A percentile compares a stretch with the other conserved stretches of the same genome.
Conservation (phyloP, 2,797 vertebrate genomes). For the Philypnodon macrostomus region DNA sequence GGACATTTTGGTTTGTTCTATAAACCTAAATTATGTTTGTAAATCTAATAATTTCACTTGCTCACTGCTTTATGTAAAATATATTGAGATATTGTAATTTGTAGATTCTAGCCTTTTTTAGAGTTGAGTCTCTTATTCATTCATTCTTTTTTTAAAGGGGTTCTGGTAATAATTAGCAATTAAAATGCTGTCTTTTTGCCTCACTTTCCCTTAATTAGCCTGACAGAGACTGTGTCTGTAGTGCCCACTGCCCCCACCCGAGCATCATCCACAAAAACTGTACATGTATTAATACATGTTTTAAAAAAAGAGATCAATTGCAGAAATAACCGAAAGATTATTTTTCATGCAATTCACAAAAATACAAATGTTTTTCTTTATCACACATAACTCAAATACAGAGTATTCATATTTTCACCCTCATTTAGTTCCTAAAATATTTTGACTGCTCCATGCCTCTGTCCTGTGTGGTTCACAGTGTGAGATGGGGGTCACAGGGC, state of each 20-base stretch:
- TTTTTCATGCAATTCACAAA: neutral
- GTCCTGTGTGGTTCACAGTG: slow-evolving; percentile 24
- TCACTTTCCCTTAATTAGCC: slow-evolving; percentile 71
- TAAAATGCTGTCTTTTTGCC: slow-evolving; percentile 71
- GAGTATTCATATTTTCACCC: too few relatives aligned
- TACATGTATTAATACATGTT: slow-evolving; percentile 13
- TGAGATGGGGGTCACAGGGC: slow-evolving; percentile 46
- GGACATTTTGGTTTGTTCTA: slow-evolving; percentile 23
- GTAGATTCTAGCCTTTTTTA: slow-evolving; percentile 22
- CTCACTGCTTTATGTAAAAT: slow-evolving; percentile 16
- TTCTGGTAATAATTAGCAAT: slow-evolving; percentile 76
- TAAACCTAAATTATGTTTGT: slow-evolving; percentile 19
- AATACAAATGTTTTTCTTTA: too few relatives aligned
- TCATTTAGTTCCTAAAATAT: too few relatives aligned
- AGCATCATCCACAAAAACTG: slow-evolving; percentile 17
- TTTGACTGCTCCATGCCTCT: slow-evolving; percentile 8
- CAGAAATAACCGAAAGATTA: slow-evolving; percentile 10
- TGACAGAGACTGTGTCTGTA: slow-evolving; percentile 59
- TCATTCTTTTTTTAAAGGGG: slow-evolving; percentile 66
- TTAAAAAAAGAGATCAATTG: too few relatives aligned
- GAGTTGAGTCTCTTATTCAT: slow-evolving; percentile 35
- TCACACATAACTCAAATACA: too few relatives aligned
- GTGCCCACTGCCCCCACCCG: slow-evolving; percentile 19
- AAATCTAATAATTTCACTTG: slow-evolving; percentile 9
- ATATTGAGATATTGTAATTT: slow-evolving; percentile 56